phyloP scores from a whole-genome alignment of 2,113 vertebrate genomes.

The Mus musculus region DNA sequence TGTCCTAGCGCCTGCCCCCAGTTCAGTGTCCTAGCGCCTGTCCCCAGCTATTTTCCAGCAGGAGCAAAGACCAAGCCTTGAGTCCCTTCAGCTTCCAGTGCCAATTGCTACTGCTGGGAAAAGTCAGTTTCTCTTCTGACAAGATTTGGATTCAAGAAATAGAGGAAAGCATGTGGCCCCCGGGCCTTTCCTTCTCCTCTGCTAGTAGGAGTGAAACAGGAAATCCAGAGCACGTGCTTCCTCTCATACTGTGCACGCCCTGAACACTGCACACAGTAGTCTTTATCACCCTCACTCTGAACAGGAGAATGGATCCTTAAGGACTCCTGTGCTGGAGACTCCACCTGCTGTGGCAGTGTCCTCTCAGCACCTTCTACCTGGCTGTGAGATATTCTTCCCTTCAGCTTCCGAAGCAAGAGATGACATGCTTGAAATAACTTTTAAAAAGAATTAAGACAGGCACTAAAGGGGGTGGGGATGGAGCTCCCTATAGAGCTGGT shows the following conservation, averaged over 20 bases:
- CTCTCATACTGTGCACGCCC: neutral
- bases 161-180: neutral
- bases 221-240: neutral
- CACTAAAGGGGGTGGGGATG: neutral
- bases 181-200: neutral
- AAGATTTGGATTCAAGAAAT: neutral
- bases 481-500: neutral
- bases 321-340: neutral
- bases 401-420: neutral
- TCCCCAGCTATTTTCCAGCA: slow-evolving; percentile 40
- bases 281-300: fast-evolving
- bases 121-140: neutral
- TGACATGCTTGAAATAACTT: neutral
- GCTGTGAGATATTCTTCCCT: neutral
- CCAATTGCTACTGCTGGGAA: neutral
- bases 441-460: neutral
- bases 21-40: slow-evolving; percentile 21
- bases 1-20: neutral
- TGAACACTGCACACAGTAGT: fast-evolving
- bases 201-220: neutral
- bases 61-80: slow-evolving; percentile 35
- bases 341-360: neutral
- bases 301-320: fast-evolving
- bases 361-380: neutral
- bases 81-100: neutral